Evolutionary conservation across 2,113 vertebrate species (phyloP), one percentile per base, ranked within the genome.

Genomic region (Clarias gariepinus): DNA sequence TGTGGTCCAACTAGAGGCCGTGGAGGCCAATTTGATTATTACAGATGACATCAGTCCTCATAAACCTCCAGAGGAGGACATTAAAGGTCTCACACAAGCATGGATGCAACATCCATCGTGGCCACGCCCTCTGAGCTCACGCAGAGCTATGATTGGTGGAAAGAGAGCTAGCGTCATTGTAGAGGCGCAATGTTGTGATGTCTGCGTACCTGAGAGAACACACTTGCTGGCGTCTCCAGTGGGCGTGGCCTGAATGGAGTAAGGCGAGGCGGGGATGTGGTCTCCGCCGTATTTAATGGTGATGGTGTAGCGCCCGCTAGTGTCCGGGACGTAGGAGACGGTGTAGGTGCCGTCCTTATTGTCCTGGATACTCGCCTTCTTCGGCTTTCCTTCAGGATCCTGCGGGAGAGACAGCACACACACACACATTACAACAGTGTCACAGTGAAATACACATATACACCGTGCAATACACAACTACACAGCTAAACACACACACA

Each of bases 141-240:
- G 5, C 18, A 57, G 15, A 58, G 28, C 28, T 79, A 9, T 79
- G 53, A 58, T 19, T 79, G 55, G 77, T 79, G 55, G 33, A 58
- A 58, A 79, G 55, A 19, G 18, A 60, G 55, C 53, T 11, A 12
- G 36, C 16, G 68, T 15, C 53, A 77, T 13, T 19, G 60, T 18
- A 81, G 64, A 84, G 30, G 68, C 7, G 6, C 1, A 36, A 36
- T 79, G 55, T 63, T 61, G 30, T 9, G 11, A 11, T 55, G 10
- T 9, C 3, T 10, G 88, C 64, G 85, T 84, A 98, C 98, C 98
- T 93, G 97, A 98, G 88, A 99, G 94, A 0, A 93, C 94, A 91
- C 98, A 99, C 92, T 99, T 98, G 97, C 97, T 98, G 92, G 98
- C 98, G 0, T 99, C 98, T 0, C 98, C 98, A 0, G 96, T 95